A percentile compares a stretch with the other conserved stretches of the same genome.
Evolutionary conservation across 2,113 vertebrate genomes (phyloP).

Genomic region (pig (Sus scrofa)): T2T-Sscrofa CM000824.6:72709001-72709500

Average conservation of each 20-base stretch:
- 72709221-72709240: not conserved
- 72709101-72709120: conserved; percentile 89
- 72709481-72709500: not conserved
- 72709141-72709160: conserved; percentile 11
- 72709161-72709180: not conserved
- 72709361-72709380: rapidly evolving
- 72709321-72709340: not conserved
- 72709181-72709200: not conserved
- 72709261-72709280: not conserved
- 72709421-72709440: no score
- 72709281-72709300: not conserved
- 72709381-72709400: not conserved
- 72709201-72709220: not conserved
- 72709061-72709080: conserved; percentile 74
- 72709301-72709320: not conserved
- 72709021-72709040: conserved; percentile 66
- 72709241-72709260: not conserved
- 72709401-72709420: not conserved
- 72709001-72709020: conserved; percentile 55
- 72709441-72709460: not conserved
- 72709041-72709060: conserved; percentile 59
- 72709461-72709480: not conserved
- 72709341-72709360: not conserved
- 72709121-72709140: conserved; percentile 83
- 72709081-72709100: not conserved